Conservation (phyloP, 2,797 vertebrate species). For the Salarias fasciatus region DNA sequence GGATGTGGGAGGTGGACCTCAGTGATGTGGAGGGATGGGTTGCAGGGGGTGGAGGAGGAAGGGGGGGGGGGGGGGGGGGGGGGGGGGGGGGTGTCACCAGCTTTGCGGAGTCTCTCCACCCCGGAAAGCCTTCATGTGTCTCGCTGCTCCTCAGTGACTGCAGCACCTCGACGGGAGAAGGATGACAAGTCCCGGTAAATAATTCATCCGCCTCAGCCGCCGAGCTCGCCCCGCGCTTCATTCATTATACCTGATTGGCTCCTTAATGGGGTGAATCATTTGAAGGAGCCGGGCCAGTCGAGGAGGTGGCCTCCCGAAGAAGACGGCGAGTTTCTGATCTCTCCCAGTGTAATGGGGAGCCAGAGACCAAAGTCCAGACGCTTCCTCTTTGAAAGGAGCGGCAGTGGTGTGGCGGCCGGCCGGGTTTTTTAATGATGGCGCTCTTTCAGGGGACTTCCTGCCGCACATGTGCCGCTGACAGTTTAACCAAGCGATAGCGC, state of each 20-base stretch:
- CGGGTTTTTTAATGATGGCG: conserved; percentile 63
- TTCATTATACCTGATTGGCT: conserved; percentile 82
- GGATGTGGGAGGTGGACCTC: conserved; percentile 72
- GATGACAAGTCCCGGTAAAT: conserved; percentile 80
- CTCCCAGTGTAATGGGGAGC: conserved; percentile 51
- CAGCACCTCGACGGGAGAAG: conserved; percentile 53
- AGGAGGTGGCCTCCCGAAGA: conserved; percentile 55
- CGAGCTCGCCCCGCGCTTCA: conserved; percentile 70
- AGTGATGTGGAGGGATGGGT: conserved; percentile 49
- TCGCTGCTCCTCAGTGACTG: conserved; percentile 59
- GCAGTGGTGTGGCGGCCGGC: conserved; percentile 29
- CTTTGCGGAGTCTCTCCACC: conserved; percentile 64
- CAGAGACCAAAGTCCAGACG: conserved; percentile 57
- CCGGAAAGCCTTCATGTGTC: conserved; percentile 72
- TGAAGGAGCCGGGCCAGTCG: conserved; percentile 46
- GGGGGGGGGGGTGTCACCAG: conserved; percentile 52
- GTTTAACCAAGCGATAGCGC: conserved; percentile 34
- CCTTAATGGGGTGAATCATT: conserved; percentile 79
- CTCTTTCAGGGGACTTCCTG: conserved; percentile 26
- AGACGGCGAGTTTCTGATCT: conserved; percentile 54
- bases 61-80: conserved; percentile 43
- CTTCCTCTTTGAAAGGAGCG: conserved; percentile 50
- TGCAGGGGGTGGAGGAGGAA: conserved; percentile 53
- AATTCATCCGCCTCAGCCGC: conserved; percentile 76
- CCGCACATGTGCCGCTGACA: conserved; percentile 34